Conservation (phyloP, 1,140 invertebrate genomes). For the Apis dorsata region DNA sequence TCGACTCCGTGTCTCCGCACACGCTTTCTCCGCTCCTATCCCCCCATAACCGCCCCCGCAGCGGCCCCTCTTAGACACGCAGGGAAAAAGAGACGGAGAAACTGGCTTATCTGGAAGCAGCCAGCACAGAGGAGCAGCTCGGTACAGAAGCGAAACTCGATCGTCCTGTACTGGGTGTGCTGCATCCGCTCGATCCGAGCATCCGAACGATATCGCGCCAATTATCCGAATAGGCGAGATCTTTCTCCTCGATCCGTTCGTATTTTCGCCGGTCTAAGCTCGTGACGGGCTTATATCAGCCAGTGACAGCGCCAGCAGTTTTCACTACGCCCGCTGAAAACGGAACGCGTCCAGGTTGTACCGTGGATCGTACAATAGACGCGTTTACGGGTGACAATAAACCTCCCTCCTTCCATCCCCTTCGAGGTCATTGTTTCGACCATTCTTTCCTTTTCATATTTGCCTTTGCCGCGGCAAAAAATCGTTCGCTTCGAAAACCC, state of each 20-base stretch:
- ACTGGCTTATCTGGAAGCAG: conserved; percentile 74
- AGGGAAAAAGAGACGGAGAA: conserved; percentile 64
- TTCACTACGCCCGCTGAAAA: conserved; percentile 16
- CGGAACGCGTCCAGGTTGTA: not conserved
- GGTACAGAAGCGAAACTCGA: conserved; percentile 64
- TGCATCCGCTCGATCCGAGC: conserved; percentile 11
- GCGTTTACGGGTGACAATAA: conserved; percentile 9
- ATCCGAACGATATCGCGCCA: conserved; percentile 14
- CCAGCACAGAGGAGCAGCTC: conserved; percentile 56
- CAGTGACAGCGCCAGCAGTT: not conserved
- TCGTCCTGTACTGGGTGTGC: conserved; percentile 60
- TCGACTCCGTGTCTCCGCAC: conserved; percentile 59
- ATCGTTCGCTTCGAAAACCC: not conserved
- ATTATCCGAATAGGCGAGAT: not conserved
- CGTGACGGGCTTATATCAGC: not conserved
- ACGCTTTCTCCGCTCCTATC: conserved; percentile 25
- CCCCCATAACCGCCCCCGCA: not conserved
- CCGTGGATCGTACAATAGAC: not conserved
- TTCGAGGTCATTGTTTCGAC: conserved; percentile 14
- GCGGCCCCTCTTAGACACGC: conserved; percentile 30
- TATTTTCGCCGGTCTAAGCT: not conserved
- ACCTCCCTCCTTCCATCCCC: not conserved
- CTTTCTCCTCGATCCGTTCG: not conserved
- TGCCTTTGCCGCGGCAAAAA: not conserved
- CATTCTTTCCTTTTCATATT: not conserved